These are phyloP conservation scores for Sebastolobus alascanus DNA, from an alignment of 2,797 vertebrate species.

Conservation along the genomic window DNA sequence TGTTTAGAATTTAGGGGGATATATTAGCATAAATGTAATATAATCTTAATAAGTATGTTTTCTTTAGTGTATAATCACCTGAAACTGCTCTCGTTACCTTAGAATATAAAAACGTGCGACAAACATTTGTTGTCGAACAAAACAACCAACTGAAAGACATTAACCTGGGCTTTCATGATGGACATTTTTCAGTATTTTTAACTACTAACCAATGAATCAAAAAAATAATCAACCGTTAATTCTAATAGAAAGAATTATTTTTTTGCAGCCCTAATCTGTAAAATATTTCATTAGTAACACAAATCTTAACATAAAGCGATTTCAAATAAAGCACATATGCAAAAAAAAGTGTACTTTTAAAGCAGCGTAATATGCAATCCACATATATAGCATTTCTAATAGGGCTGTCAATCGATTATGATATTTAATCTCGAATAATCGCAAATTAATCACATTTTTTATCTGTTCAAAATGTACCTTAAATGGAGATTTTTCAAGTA, in stretches of 20 bases:
- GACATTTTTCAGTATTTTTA: not conserved
- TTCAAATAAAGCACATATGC: conserved; percentile 19
- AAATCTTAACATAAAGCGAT: not conserved
- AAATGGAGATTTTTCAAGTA: too few relatives aligned
- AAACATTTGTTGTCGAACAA: too few relatives aligned
- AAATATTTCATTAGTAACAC: not conserved
- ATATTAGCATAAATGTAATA: not conserved
- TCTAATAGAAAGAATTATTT: not conserved
- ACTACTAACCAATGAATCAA: not conserved
- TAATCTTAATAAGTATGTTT: not conserved
- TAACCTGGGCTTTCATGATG: not conserved
- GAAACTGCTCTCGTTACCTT: not conserved
- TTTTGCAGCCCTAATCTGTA: conserved; percentile 3
- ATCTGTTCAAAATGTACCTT: too few relatives aligned
- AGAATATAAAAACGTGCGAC: not conserved
- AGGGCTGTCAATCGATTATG: too few relatives aligned
- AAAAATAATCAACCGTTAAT: not conserved
- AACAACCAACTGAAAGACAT: not conserved
- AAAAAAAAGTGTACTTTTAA: not conserved
- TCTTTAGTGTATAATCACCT: not conserved
- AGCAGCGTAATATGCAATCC: conserved; percentile 32
- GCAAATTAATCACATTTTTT: too few relatives aligned
- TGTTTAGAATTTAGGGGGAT: not conserved
- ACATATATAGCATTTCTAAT: not conserved
- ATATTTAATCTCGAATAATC: too few relatives aligned